A percentile compares a stretch with the other conserved stretches of the same genome.
phyloP scores from a whole-genome alignment of 2,113 vertebrate genomes.

The Oreochromis spilurus region DNA sequence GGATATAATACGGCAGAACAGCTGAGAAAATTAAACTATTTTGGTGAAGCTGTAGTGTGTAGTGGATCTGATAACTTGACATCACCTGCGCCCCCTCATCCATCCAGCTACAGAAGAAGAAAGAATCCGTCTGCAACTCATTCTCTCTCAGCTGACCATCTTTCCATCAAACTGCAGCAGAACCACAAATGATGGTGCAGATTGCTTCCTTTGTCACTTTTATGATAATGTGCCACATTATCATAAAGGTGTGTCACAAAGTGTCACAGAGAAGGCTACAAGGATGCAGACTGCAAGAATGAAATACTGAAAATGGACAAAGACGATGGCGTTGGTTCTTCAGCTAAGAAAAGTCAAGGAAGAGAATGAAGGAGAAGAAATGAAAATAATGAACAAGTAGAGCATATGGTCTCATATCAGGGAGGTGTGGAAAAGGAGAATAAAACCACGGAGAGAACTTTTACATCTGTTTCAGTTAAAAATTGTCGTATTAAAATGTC shows the following conservation, averaged over 20 bases:
- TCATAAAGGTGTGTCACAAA: not conserved
- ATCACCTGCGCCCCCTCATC: not conserved
- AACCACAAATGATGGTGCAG: not conserved
- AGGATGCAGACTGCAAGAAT: not conserved
- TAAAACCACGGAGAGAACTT: not conserved
- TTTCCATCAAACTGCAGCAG: not conserved
- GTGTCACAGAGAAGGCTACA: not conserved
- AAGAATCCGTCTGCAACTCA: not conserved
- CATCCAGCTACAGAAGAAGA: not conserved
- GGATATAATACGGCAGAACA: not conserved
- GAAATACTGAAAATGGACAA: not conserved
- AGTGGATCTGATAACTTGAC: not conserved
- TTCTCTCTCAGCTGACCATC: not conserved
- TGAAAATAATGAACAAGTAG: not conserved
- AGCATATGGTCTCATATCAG: not conserved
- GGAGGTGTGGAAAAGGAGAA: not conserved
- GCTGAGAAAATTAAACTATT: not conserved
- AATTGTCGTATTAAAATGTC: not conserved
- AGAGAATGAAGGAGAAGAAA: fast-evolving
- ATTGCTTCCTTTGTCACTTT: not conserved
- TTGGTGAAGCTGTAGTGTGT: not conserved
- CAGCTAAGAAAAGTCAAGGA: not conserved
- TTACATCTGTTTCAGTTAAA: not conserved
- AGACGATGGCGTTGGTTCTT: not conserved
- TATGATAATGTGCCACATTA: not conserved